Evolutionary conservation across 2,797 vertebrate species (phyloP).

Genomic region (Sebastes diaconus): DNA sequence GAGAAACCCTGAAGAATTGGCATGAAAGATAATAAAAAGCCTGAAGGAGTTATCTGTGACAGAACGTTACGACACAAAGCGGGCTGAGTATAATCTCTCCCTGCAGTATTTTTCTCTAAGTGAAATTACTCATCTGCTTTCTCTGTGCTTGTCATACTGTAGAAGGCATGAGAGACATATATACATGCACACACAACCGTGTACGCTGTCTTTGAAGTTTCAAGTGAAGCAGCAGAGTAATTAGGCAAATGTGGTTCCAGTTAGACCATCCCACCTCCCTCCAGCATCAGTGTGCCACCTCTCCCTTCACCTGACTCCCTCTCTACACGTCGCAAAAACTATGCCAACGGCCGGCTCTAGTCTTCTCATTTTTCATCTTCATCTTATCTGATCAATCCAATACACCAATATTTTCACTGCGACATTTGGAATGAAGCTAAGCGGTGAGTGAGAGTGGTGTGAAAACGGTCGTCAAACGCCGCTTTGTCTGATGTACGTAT

Average conservation of each 20-base stretch:
- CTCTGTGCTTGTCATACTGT: background rate
- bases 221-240: background rate
- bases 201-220: slow-evolving; percentile 12
- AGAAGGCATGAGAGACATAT: background rate
- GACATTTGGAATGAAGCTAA: too few relatives aligned
- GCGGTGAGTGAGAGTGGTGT: too few relatives aligned
- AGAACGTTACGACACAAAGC: background rate
- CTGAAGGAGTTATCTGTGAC: slow-evolving; percentile 9
- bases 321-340: too few relatives aligned
- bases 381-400: too few relatives aligned
- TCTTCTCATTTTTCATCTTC: too few relatives aligned
- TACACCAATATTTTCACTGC: too few relatives aligned
- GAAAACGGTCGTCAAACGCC: too few relatives aligned
- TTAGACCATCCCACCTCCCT: background rate
- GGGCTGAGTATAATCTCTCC: background rate
- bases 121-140: slow-evolving; percentile 14
- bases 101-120: slow-evolving; percentile 1
- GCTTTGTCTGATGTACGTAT: too few relatives aligned
- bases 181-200: background rate
- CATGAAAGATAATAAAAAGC: background rate
- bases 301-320: background rate
- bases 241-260: slow-evolving; percentile 9
- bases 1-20: background rate
- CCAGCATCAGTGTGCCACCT: background rate
- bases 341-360: too few relatives aligned